Evolutionary conservation across 2,888 invertebrate species (phyloP).

Genomic region (Tridacna crocea): DNA sequence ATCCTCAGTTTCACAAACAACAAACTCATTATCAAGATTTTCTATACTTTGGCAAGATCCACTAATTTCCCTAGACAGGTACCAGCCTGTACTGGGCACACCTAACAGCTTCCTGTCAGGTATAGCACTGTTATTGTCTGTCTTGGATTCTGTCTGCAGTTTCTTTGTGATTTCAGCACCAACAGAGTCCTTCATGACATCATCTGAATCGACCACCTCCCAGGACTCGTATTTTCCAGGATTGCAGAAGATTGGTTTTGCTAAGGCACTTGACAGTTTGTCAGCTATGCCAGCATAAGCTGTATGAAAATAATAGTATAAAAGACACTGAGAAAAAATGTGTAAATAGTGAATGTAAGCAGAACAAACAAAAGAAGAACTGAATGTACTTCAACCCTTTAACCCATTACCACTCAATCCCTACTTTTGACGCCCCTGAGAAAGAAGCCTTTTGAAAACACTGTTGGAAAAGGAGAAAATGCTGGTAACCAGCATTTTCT

Average conservation of each 20-base stretch:
- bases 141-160: constrained; percentile 1
- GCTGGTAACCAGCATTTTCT: neutral
- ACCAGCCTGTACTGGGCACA: neutral
- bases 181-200: constrained; percentile 8
- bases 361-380: too few relatives aligned
- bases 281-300: constrained; percentile 84
- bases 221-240: constrained; percentile 53
- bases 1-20: constrained; percentile 37
- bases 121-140: neutral
- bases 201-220: constrained; percentile 48
- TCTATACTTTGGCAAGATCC: constrained; percentile 44
- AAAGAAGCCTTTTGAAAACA: neutral
- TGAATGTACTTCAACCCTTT: too few relatives aligned
- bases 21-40: constrained; percentile 48
- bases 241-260: constrained; percentile 56
- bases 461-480: neutral
- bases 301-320: constrained; percentile 54
- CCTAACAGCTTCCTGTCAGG: neutral
- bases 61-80: constrained; percentile 1
- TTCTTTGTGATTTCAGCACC: constrained; percentile 23
- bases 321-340: neutral
- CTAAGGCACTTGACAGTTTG: constrained; percentile 65
- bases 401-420: too few relatives aligned
- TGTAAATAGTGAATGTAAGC: too few relatives aligned
- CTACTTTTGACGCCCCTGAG: too few relatives aligned